phyloP scores from a whole-genome alignment of 2,888 invertebrate genomes.

The Caradrina kadenii region DNA sequence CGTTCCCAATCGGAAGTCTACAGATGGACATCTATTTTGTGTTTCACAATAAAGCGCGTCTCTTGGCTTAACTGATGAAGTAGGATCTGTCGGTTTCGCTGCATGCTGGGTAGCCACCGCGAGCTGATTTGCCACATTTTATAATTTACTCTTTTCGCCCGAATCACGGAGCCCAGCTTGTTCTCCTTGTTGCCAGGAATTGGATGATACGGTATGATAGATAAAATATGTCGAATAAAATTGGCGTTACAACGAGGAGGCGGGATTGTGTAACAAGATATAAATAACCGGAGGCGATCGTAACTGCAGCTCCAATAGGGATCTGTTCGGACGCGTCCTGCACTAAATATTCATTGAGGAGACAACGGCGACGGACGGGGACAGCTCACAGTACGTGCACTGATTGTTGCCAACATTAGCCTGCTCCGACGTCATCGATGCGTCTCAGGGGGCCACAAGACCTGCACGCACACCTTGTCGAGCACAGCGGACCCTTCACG shows the following conservation, averaged over 20 bases:
- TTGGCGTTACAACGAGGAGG: slow-evolving; percentile 16
- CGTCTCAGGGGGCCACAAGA: neutral
- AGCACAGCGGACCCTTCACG: neutral
- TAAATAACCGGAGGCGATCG: slow-evolving; percentile 47
- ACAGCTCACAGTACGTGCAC: slow-evolving; percentile 1
- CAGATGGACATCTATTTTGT: slow-evolving; percentile 26
- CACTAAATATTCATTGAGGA: slow-evolving; percentile 60
- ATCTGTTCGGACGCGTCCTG: slow-evolving; percentile 48
- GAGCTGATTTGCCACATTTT: no score
- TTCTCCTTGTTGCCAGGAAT: neutral
- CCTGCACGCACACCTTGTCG: neutral
- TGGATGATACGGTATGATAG: neutral
- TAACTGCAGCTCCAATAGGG: slow-evolving; percentile 45
- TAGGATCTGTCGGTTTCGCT: no score
- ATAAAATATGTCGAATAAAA: slow-evolving; percentile 13
- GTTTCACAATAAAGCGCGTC: slow-evolving; percentile 21
- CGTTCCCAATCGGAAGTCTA: no score
- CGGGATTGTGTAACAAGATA: slow-evolving; percentile 30
- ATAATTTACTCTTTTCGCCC: neutral
- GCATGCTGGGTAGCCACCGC: no score
- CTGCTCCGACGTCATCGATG: neutral
- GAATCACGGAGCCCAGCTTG: no score
- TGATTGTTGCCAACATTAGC: neutral
- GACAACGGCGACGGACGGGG: slow-evolving; percentile 20
- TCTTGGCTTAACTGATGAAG: no score